Evolutionary conservation across 2,797 vertebrate genomes (phyloP).

Genomic region (Hylomyscus alleni): DNA sequence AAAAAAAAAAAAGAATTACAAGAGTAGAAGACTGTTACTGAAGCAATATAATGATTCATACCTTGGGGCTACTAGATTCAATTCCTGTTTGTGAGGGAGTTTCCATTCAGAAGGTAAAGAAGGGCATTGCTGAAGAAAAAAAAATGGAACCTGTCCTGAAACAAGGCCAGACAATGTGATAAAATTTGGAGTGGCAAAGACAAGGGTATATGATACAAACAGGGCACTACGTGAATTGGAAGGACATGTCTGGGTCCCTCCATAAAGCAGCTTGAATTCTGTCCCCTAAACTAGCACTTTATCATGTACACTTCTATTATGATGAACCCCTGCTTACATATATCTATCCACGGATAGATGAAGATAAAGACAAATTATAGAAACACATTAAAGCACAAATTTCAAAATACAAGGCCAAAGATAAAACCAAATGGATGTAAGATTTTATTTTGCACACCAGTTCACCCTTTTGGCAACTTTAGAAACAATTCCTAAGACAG

Average conservation of each 20-base stretch:
- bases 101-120: background rate
- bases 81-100: background rate
- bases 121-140: background rate
- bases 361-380: background rate
- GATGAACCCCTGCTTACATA: background rate
- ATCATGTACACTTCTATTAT: background rate
- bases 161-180: background rate
- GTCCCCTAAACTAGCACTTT: background rate
- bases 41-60: background rate
- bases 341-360: background rate
- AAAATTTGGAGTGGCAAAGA: background rate
- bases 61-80: background rate
- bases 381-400: conserved; percentile 22
- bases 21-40: background rate
- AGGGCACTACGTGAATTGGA: no score
- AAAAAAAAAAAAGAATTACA: background rate
- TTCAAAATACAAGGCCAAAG: conserved; percentile 31
- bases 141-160: background rate
- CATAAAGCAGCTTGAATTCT: background rate
- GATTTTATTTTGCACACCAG: background rate
- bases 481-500: background rate
- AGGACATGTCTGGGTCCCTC: background rate
- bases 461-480: background rate
- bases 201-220: background rate
- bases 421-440: background rate